Conservation (phyloP, 2,888 invertebrate species). For the Melieria omissa region DNA sequence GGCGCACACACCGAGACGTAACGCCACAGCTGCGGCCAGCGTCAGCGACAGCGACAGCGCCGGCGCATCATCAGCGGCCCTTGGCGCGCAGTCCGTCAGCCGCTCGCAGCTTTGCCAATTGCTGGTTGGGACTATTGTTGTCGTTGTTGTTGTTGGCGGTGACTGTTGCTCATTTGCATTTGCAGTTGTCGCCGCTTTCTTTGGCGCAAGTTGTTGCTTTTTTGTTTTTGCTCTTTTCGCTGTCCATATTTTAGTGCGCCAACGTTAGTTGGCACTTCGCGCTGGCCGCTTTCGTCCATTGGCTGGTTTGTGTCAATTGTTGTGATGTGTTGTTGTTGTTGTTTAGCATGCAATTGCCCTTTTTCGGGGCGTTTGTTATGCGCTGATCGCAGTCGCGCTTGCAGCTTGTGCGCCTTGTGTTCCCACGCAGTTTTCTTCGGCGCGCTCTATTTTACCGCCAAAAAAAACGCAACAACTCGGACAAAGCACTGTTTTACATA, state of each 20-base stretch:
- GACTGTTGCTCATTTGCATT: not conserved
- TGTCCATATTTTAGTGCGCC: constrained; percentile 1
- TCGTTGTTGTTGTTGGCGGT: not conserved
- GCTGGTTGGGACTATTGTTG: not conserved
- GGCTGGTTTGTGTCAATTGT: no score
- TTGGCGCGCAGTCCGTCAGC: not conserved
- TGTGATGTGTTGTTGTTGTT: not conserved
- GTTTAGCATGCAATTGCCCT: not conserved
- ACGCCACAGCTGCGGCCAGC: no score
- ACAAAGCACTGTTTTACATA: no score
- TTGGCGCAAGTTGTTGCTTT: not conserved
- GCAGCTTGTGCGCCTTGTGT: not conserved
- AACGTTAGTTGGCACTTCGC: constrained; percentile 8
- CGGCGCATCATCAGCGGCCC: not conserved
- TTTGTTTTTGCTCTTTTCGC: not conserved
- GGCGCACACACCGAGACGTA: no score
- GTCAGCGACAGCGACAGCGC: no score
- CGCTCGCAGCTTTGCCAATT: not conserved
- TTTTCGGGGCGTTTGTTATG: not conserved
- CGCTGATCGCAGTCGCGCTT: not conserved
- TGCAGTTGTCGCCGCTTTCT: not conserved
- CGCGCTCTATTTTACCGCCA: no score
- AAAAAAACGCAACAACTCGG: no score
- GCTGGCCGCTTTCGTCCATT: not conserved
- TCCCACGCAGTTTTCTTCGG: constrained; percentile 3